Conservation (phyloP, 2,113 vertebrate species). For the Toxotes jaculatrix region DNA sequence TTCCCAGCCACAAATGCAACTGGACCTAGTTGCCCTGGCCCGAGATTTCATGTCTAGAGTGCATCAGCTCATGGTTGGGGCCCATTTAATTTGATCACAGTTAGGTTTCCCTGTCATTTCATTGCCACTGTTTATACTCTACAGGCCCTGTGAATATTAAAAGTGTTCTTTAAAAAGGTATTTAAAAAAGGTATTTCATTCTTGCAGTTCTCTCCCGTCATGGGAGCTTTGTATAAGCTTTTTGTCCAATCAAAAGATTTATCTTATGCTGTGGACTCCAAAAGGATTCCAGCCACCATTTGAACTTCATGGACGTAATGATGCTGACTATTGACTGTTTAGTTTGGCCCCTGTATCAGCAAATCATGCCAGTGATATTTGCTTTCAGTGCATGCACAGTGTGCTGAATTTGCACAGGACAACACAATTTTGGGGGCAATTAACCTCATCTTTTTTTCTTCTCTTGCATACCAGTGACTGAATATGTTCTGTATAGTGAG, state of each 20-base stretch:
- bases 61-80: not conserved
- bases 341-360: not conserved
- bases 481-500: not conserved
- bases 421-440: not conserved
- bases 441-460: not conserved
- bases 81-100: not conserved
- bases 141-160: not conserved
- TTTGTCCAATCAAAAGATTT: conserved; percentile 4
- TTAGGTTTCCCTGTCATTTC: not conserved
- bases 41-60: not conserved
- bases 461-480: not conserved
- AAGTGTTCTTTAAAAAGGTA: not conserved
- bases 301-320: not conserved
- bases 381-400: not conserved
- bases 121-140: not conserved
- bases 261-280: not conserved
- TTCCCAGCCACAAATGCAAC: not conserved
- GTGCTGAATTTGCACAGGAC: not conserved
- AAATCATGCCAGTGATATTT: not conserved
- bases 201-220: not conserved
- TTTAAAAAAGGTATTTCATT: not conserved
- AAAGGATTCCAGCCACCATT: not conserved
- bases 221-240: conserved; percentile 1
- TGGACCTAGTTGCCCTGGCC: not conserved
- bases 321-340: not conserved